These are phyloP conservation scores for Portunus trituberculatus DNA, from an alignment of 1,140 invertebrate species.

Conservation along the genomic window DNA sequence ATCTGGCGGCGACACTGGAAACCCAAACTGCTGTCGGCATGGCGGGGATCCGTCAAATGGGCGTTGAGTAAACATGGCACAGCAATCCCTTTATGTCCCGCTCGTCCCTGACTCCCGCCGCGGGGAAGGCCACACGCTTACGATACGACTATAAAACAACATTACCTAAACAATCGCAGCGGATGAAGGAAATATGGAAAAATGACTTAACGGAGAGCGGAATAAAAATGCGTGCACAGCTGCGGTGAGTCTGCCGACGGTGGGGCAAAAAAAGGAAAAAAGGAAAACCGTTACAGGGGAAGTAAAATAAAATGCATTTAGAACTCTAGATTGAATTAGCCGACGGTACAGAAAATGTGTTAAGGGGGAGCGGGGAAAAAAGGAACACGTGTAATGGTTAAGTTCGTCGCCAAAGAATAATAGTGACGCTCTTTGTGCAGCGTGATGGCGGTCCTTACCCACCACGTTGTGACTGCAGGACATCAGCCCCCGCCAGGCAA, in stretches of 20 bases:
- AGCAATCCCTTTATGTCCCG: conserved; percentile 41
- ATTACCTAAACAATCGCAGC: neutral
- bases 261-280: neutral
- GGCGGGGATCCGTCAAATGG: conserved; percentile 31
- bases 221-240: too few relatives aligned
- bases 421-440: too few relatives aligned
- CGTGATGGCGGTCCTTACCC: too few relatives aligned
- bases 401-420: too few relatives aligned
- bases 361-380: neutral
- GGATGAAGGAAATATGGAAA: neutral
- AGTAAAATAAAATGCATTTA: neutral
- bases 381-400: too few relatives aligned
- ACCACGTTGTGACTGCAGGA: too few relatives aligned
- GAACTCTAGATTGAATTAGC: neutral
- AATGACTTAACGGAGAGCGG: too few relatives aligned
- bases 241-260: too few relatives aligned
- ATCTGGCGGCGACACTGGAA: conserved; percentile 16
- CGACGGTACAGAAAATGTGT: neutral
- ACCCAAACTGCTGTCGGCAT: conserved; percentile 23
- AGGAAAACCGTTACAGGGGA: neutral
- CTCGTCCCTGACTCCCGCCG: neutral
- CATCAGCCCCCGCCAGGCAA: too few relatives aligned
- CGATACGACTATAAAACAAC: neutral
- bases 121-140: neutral
- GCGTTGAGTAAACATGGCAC: conserved; percentile 11